Percentiles rank a stretch among this genome's conserved stretches.
phyloP scores from a whole-genome alignment of 2,888 invertebrate species.

The Meiosimyza decipiens region DNA sequence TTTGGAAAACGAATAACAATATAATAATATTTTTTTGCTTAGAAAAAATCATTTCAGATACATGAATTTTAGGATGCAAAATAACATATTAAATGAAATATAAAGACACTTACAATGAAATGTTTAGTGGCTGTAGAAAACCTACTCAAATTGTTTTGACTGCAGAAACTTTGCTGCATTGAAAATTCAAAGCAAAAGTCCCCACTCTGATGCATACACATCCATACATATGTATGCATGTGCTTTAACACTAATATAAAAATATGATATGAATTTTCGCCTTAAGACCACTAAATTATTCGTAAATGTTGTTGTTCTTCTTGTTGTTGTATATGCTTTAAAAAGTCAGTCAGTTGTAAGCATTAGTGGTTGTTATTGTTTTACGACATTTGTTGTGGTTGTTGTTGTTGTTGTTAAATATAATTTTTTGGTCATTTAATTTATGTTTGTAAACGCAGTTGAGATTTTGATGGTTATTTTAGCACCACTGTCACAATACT shows the following conservation, averaged over 20 bases:
- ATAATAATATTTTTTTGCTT: too few species aligned
- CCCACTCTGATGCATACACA: too few species aligned
- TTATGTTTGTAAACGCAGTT: conserved; percentile 43
- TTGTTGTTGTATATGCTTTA: neutral
- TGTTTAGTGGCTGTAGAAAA: too few species aligned
- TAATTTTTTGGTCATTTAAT: conserved; percentile 46
- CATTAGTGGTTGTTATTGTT: neutral
- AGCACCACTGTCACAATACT: conserved; percentile 38
- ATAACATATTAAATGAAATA: too few species aligned
- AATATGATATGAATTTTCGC: conserved; percentile 32
- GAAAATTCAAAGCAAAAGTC: too few species aligned
- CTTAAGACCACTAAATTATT: conserved; percentile 8
- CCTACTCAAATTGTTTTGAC: too few species aligned
- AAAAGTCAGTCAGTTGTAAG: too few species aligned
- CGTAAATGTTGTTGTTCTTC: neutral
- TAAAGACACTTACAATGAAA: too few species aligned
- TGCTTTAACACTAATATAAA: conserved; percentile 25
- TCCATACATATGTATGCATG: neutral
- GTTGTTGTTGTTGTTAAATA: conserved; percentile 36
- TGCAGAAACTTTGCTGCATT: too few species aligned
- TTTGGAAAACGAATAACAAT: too few species aligned
- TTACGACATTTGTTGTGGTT: neutral
- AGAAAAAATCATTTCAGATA: too few species aligned
- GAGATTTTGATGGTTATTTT: conserved; percentile 45
- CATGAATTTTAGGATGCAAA: too few species aligned